Base-by-base conservation (phyloP, 64 coral and sea anemone species). In the Actinia tenebrosa region DNA sequence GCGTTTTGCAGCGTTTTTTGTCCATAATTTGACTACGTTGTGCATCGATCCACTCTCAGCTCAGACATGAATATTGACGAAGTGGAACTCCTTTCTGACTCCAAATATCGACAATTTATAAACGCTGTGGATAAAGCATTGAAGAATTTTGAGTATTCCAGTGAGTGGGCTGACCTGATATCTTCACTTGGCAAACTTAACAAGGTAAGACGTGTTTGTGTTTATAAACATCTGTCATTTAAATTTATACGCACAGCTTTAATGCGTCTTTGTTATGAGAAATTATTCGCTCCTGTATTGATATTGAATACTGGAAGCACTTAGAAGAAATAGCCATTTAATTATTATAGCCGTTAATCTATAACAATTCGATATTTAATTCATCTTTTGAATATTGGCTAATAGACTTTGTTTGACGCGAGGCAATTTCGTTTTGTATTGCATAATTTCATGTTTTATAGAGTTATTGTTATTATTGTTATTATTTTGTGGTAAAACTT, bases 161-260 rank as follows among this genome's bases (percentile, higher is more conserved):
- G 92, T 47, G 95, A 98, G 37, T 98, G 95, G 95, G 95, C 95
- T 3, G 95, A 98, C 16, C 78, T 98, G 0, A 98, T 98, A 45
- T 98, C 95, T 42, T 92, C 95, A 17, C 89, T 98, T 42, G 95
- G 95, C 44, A 98, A 98, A 86, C 89, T 98, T 7, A 98, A 98
- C 89, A 98, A 98, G 92, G 95, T 98, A 92, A 79, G 18, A 37
- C 23, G 15, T 50, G 30, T 37, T 37, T 50, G 3, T 44, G 10
- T 79, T 79, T 79, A 6, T 79, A 44, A 79, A 79, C 44, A 63
- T 37, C 16, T 37, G 20, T 68, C 7, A 50, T 50, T 4, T 53
- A 25, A 87, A n/a, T 44, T 81, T 81, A 53, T 37, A 37, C 30
- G 30, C 30, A 37, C 30, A 37, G 30, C 18, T 50, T 50, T 50